Evolutionary conservation across 2,888 invertebrate species (phyloP).

Genomic region (Perizoma affinitatum): DNA sequence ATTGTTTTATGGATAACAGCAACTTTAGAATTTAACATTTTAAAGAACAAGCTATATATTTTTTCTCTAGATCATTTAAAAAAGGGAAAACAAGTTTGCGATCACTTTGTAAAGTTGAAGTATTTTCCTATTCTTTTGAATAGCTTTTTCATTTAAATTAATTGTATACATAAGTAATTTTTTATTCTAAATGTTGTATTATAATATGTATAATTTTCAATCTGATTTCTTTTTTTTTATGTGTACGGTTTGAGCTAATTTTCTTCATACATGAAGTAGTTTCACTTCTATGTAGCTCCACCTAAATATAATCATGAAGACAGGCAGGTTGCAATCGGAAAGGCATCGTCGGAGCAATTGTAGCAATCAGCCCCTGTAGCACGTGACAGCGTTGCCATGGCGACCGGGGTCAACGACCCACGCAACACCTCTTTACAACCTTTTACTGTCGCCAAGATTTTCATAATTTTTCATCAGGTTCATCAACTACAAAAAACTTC

Average conservation of each 20-base stretch:
- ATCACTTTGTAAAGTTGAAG: too few species aligned
- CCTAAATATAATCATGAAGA: conserved; percentile 9
- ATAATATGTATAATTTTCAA: too few species aligned
- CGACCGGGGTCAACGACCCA: conserved; percentile 74
- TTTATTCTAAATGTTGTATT: too few species aligned
- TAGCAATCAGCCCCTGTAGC: conserved; percentile 57
- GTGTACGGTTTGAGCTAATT: background rate
- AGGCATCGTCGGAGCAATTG: conserved; percentile 45
- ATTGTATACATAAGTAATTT: too few species aligned
- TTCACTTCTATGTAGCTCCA: background rate
- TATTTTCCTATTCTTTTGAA: too few species aligned
- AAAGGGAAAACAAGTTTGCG: too few species aligned
- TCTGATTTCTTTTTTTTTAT: too few species aligned
- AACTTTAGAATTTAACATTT: too few species aligned
- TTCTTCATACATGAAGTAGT: background rate
- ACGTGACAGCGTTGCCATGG: conserved; percentile 71
- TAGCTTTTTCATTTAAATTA: too few species aligned
- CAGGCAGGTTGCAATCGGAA: conserved; percentile 29
- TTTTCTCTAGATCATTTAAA: too few species aligned
- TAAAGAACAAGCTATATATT: too few species aligned
- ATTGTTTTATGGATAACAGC: too few species aligned
- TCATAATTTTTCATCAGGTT: conserved; percentile 2
- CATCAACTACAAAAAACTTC: background rate
- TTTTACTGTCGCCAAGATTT: conserved; percentile 37
- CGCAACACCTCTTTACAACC: conserved; percentile 56